A percentile compares a stretch with the other conserved stretches of the same genome.
phyloP scores from a whole-genome alignment of 2,113 vertebrate genomes.

The Dicentrarchus labrax region DNA sequence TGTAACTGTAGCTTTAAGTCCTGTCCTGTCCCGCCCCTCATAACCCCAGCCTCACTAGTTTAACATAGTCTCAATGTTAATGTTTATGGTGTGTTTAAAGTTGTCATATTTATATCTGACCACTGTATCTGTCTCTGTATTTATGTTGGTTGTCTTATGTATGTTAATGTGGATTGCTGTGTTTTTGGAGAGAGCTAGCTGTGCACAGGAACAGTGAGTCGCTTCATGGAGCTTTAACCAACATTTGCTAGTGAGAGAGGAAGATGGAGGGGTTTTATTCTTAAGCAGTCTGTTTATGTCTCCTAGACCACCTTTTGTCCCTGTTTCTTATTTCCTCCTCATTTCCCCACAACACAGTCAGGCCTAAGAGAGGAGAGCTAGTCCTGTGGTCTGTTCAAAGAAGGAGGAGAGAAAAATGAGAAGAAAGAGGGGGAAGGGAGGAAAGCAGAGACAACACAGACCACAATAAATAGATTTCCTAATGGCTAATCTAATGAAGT shows the following conservation, averaged over 20 bases:
- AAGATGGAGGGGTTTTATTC: constrained; percentile 24
- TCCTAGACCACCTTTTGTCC: not conserved
- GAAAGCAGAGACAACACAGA: constrained; percentile 31
- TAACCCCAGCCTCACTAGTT: constrained; percentile 8
- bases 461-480: constrained; percentile 47
- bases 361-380: constrained; percentile 14
- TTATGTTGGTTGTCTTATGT: constrained; percentile 1
- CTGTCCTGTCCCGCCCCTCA: not conserved
- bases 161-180: not conserved
- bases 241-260: constrained; percentile 1
- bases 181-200: constrained; percentile 22
- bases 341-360: not conserved
- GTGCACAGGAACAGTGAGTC: constrained; percentile 31
- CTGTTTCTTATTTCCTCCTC: not conserved
- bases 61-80: not conserved
- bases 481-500: constrained; percentile 49
- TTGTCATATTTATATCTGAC: constrained; percentile 10
- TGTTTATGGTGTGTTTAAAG: constrained; percentile 3
- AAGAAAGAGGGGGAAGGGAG: not conserved
- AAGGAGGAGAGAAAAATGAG: not conserved
- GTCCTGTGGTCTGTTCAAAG: not conserved
- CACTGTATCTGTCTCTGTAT: constrained; percentile 11
- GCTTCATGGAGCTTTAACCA: constrained; percentile 10
- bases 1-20: constrained; percentile 6
- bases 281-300: constrained; percentile 17